These are phyloP conservation scores for Hemicrepidius hirtus DNA, from an alignment of 2,888 invertebrate genomes.

Conservation along the genomic window DNA sequence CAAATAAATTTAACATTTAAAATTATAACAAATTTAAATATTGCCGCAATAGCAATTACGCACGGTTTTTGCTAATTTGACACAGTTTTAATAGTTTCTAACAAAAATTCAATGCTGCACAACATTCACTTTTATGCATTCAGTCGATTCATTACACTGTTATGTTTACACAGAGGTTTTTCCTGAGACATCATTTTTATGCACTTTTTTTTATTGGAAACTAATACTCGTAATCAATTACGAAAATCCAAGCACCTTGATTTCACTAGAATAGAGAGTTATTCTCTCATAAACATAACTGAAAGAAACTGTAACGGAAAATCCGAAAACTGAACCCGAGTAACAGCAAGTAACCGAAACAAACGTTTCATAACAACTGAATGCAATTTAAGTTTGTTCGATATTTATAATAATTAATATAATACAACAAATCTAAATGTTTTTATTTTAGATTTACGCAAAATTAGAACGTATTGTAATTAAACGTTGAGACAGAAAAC, in stretches of 20 bases:
- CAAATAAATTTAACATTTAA: constrained; percentile 22
- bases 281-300: too few species aligned
- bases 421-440: constrained; percentile 66
- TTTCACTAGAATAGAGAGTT: too few species aligned
- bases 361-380: constrained; percentile 66
- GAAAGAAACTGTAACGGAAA: not conserved
- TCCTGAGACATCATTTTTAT: not conserved
- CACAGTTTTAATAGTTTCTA: constrained; percentile 21
- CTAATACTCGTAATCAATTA: not conserved
- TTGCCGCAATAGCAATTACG: constrained; percentile 24
- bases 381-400: constrained; percentile 68
- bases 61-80: constrained; percentile 26
- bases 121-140: constrained; percentile 34
- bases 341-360: constrained; percentile 50
- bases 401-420: constrained; percentile 71
- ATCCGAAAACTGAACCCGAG: not conserved
- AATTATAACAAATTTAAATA: constrained; percentile 21
- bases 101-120: constrained; percentile 25
- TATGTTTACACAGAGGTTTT: not conserved
- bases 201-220: not conserved
- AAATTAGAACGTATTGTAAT: constrained; percentile 66
- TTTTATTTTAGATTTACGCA: constrained; percentile 69
- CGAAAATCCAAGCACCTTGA: not conserved
- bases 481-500: constrained; percentile 52
- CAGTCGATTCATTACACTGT: constrained; percentile 1